Percentiles rank a stretch among this genome's conserved stretches.
These are phyloP conservation scores for Entomobrya proxima DNA, from an alignment of 2,888 invertebrate species.

Conservation along the genomic window DNA sequence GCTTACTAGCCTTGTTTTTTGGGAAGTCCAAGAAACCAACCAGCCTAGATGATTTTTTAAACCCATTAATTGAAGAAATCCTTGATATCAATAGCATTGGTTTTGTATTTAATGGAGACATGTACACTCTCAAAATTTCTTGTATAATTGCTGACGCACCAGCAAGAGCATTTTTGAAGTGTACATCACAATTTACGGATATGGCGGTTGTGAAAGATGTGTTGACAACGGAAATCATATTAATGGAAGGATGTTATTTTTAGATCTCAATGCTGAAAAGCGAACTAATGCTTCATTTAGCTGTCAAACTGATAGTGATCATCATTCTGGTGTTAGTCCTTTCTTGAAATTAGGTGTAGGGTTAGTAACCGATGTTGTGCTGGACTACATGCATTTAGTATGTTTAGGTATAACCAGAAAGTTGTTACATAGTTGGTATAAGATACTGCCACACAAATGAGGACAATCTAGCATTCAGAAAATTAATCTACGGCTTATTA, in stretches of 20 bases:
- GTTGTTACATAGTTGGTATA: constrained; percentile 68
- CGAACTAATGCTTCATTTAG: neutral
- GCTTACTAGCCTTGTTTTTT: constrained; percentile 41
- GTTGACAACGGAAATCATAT: neutral
- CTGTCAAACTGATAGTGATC: neutral
- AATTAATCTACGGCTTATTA: neutral
- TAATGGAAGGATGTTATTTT: neutral
- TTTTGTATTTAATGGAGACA: neutral
- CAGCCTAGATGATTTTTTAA: constrained; percentile 29
- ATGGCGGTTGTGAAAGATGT: neutral
- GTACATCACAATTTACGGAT: neutral
- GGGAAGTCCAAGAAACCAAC: constrained; percentile 49
- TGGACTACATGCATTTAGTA: constrained; percentile 74
- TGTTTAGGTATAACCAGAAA: constrained; percentile 71
- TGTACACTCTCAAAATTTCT: no score
- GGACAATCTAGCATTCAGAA: neutral
- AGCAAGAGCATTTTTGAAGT: neutral
- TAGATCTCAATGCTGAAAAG: neutral
- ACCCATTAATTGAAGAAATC: constrained; percentile 32
- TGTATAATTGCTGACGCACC: neutral
- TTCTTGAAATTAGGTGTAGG: neutral
- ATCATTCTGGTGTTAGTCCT: neutral
- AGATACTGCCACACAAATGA: constrained; percentile 46
- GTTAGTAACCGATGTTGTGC: neutral
- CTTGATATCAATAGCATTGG: neutral